Conservation (phyloP, 2,888 invertebrate species). For the Lagria hirta region DNA sequence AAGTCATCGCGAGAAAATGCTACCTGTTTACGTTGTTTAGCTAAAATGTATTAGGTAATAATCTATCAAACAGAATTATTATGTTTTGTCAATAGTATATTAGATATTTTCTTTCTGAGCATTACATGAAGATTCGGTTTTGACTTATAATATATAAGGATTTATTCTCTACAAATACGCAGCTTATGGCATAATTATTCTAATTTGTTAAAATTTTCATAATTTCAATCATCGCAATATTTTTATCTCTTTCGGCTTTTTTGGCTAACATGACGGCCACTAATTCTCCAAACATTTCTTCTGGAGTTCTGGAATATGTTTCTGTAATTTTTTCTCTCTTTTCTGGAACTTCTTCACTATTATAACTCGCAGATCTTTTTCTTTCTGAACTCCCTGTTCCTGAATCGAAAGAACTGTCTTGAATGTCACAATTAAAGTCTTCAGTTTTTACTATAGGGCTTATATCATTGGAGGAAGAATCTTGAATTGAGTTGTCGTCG, state of each 20-base stretch:
- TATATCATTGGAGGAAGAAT: conserved; percentile 34
- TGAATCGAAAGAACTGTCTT: conserved; percentile 35
- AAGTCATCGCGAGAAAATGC: too few species aligned
- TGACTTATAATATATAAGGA: too few species aligned
- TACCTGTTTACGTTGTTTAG: too few species aligned
- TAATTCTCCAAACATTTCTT: conserved; percentile 44
- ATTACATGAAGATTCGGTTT: too few species aligned
- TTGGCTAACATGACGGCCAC: conserved; percentile 41
- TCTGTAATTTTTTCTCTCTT: conserved; percentile 23
- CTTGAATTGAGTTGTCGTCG: conserved; percentile 34
- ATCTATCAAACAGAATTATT: too few species aligned
- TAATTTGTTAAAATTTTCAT: conserved; percentile 44
- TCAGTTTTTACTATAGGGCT: conserved; percentile 32
- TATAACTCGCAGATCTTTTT: conserved; percentile 29
- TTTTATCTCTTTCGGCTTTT: conserved; percentile 41
- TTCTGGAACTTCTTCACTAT: conserved; percentile 27
- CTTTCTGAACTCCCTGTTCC: conserved; percentile 12
- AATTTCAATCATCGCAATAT: conserved; percentile 44
- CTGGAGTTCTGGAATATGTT: conserved; percentile 33
- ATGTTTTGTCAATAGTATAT: too few species aligned
- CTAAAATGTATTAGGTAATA: too few species aligned
- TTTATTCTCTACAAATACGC: too few species aligned
- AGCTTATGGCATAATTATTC: too few species aligned
- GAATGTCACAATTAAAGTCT: conserved; percentile 22
- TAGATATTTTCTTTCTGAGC: too few species aligned